Evolutionary conservation across 2,888 invertebrate species (phyloP).

Genomic region (Mycalesis mineus): DNA sequence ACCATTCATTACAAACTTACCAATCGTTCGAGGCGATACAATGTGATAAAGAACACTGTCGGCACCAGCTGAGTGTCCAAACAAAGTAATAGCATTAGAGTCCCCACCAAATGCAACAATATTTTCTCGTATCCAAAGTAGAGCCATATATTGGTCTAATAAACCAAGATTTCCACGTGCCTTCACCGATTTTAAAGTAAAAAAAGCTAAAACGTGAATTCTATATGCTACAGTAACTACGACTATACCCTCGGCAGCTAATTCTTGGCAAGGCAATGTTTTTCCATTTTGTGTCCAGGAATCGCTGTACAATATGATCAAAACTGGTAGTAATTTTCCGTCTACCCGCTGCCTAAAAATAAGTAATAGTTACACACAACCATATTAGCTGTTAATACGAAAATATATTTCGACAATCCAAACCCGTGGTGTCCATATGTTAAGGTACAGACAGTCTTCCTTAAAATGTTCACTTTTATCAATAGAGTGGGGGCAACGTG

Average conservation of each 20-base stretch:
- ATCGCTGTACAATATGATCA: conserved; percentile 83
- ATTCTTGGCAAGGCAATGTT: conserved; percentile 82
- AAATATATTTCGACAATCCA: neutral
- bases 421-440: conserved; percentile 92
- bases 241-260: conserved; percentile 83
- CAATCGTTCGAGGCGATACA: conserved; percentile 81
- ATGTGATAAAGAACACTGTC: conserved; percentile 83
- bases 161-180: conserved; percentile 91
- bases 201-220: conserved; percentile 84
- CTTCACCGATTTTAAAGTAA: conserved; percentile 73
- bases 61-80: conserved; percentile 90
- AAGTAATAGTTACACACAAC: conserved; percentile 1
- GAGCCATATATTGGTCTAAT: conserved; percentile 89
- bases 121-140: conserved; percentile 87
- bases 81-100: conserved; percentile 85
- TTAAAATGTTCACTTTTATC: conserved; percentile 52
- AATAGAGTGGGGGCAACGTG: conserved; percentile 82
- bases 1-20: conserved; percentile 45
- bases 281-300: conserved; percentile 76
- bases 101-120: conserved; percentile 90
- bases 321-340: conserved; percentile 80
- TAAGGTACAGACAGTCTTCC: conserved; percentile 94
- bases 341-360: conserved; percentile 67
- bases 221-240: conserved; percentile 85
- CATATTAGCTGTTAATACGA: neutral